Evolutionary conservation across 2,113 vertebrate species (phyloP).

Genomic region (Poeciliopsis occidentalis): DNA sequence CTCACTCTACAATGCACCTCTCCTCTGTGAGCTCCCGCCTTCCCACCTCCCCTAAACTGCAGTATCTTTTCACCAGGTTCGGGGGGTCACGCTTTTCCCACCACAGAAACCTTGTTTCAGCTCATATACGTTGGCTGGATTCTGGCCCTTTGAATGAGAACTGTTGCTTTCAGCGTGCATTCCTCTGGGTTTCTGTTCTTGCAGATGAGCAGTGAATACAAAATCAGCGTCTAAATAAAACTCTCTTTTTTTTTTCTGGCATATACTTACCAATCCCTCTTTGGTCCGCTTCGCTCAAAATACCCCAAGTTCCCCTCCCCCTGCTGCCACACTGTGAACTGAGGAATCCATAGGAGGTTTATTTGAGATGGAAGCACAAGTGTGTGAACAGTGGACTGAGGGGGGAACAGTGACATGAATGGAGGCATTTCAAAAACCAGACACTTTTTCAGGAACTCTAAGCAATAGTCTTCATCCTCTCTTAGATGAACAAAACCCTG

Average conservation of each 20-base stretch:
- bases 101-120: conserved; percentile 83
- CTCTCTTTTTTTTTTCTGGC: conserved; percentile 65
- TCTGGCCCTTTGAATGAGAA: conserved; percentile 84
- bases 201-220: conserved; percentile 73
- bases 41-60: conserved; percentile 7
- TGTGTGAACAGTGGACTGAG: conserved; percentile 76
- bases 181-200: conserved; percentile 72
- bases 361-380: conserved; percentile 72
- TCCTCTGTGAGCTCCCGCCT: conserved; percentile 14
- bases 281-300: conserved; percentile 8
- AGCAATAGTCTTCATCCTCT: conserved; percentile 54
- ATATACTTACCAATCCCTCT: conserved; percentile 14
- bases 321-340: conserved; percentile 67
- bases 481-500: conserved; percentile 68
- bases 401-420: conserved; percentile 59
- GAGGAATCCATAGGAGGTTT: conserved; percentile 78
- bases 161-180: conserved; percentile 64
- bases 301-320: conserved; percentile 37
- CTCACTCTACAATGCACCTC: conserved; percentile 52
- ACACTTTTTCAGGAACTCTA: conserved; percentile 69
- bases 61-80: conserved; percentile 81
- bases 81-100: conserved; percentile 90
- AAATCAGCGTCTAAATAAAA: conserved; percentile 85
- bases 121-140: conserved; percentile 82
- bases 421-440: conserved; percentile 71